Base-by-base conservation (phyloP, 2,113 vertebrate species). In the Thunnus thynnus region DNA sequence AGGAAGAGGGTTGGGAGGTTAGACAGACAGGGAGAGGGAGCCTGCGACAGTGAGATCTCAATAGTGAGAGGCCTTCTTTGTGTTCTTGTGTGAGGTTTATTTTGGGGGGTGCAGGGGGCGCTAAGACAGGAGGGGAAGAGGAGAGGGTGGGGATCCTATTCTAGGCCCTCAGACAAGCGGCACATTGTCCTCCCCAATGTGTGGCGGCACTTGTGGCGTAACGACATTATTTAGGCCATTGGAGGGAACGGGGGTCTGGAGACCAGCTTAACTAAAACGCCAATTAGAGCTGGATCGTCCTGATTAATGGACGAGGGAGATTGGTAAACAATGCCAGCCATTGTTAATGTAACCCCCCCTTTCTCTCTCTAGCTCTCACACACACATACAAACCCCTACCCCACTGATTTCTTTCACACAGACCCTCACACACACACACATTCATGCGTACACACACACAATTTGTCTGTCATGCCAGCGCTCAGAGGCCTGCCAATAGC, bases 201-300 rank as follows among this genome's bases (percentile, higher is more conserved):
- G 91, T 85, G 90, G 92, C 91, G 86, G 91, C 88, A 93, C 92
- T 93, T 93, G 93, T 92, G 90, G 92, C 91, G 88, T 93, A 88
- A 92, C 85, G 92, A 90, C 91, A 93, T 93, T 93, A 93, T 94
- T 93, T 91, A 93, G 94, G 93, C 92, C 93, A 92, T 85, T 80
- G 91, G 90, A 92, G 90, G 89, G 92, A 91, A 74, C 65, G 81
- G 86, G 87, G 89, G 93, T 93, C 91, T 92, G 86, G 83, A 92
- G 92, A 92, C 86, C 92, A 87, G 94, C 93, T 94, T 94, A 94
- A 94, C 91, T 89, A 90, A 95, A 95, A 94, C 86, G 89, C 91
- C 93, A 94, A 94, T 94, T 95, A 95, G 93, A 94, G 89, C 91
- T 87, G 88, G 91, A 92, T 93, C 92, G 91, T 86, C 90, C 91